Conservation (phyloP, 2,113 vertebrate genomes). For the Pavo muticus region DNA sequence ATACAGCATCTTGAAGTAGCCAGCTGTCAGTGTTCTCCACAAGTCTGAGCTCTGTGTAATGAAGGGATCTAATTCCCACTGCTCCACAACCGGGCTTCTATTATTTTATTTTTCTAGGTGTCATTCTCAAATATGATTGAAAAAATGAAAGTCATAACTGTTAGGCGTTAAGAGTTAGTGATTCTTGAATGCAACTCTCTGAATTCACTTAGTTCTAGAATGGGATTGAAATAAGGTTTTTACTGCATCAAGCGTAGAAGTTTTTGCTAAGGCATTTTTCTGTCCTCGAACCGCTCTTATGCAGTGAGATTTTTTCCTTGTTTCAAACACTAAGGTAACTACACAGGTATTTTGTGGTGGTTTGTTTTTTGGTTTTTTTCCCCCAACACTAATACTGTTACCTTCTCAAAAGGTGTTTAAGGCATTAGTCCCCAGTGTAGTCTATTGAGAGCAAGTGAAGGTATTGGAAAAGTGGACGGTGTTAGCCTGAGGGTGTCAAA, state of each 20-base stretch:
- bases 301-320: not conserved
- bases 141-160: not conserved
- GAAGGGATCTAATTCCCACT: not conserved
- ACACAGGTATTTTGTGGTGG: fast-evolving
- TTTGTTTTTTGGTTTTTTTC: not conserved
- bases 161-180: not conserved
- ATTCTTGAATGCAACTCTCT: not conserved
- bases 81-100: not conserved
- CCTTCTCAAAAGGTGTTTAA: not conserved
- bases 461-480: not conserved
- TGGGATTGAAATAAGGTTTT: not conserved
- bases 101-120: not conserved
- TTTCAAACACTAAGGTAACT: not conserved
- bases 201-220: not conserved
- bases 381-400: not conserved
- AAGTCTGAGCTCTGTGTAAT: fast-evolving
- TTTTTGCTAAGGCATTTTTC: not conserved
- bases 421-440: not conserved
- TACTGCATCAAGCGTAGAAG: not conserved
- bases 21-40: not conserved
- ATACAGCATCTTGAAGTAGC: not conserved
- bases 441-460: not conserved
- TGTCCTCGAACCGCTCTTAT: not conserved
- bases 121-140: not conserved
- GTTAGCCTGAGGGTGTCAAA: not conserved